A percentile compares a stretch with the other conserved stretches of the same genome.
These are phyloP conservation scores for Nyctibius bracteatus DNA, from an alignment of 2,113 vertebrate genomes.

Conservation along the genomic window DNA sequence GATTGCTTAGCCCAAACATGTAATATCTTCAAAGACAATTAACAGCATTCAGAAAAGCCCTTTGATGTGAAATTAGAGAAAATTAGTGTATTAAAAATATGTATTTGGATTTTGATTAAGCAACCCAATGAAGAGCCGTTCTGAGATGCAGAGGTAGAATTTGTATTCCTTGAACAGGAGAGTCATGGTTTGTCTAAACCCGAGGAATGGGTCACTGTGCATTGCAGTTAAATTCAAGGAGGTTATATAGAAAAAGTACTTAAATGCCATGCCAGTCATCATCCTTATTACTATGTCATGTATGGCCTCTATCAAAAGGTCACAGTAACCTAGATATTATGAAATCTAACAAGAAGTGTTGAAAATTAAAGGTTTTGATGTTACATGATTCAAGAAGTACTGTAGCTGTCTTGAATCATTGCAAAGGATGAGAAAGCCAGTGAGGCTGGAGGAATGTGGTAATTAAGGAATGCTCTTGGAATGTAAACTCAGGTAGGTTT, in stretches of 20 bases:
- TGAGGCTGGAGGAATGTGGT: background rate
- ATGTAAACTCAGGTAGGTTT: conserved; percentile 13
- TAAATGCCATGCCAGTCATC: background rate
- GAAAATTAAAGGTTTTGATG: background rate
- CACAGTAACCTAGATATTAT: background rate
- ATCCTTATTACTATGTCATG: background rate
- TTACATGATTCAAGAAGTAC: background rate
- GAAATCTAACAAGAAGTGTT: background rate
- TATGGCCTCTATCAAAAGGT: background rate
- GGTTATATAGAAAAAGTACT: background rate
- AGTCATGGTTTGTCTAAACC: background rate
- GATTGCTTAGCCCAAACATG: background rate
- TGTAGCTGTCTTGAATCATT: background rate
- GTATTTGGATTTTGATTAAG: background rate
- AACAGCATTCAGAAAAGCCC: background rate
- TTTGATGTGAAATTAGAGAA: conserved; percentile 43
- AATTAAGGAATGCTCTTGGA: background rate
- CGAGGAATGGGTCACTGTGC: background rate
- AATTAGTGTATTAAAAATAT: background rate
- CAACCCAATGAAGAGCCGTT: background rate
- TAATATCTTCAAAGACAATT: conserved; percentile 42
- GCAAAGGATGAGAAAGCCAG: background rate
- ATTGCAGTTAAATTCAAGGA: background rate
- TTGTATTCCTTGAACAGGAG: background rate
- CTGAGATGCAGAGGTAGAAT: background rate